These are phyloP conservation scores for Phyllotreta cruciferae DNA, from an alignment of 2,888 invertebrate species.

Conservation along the genomic window DNA sequence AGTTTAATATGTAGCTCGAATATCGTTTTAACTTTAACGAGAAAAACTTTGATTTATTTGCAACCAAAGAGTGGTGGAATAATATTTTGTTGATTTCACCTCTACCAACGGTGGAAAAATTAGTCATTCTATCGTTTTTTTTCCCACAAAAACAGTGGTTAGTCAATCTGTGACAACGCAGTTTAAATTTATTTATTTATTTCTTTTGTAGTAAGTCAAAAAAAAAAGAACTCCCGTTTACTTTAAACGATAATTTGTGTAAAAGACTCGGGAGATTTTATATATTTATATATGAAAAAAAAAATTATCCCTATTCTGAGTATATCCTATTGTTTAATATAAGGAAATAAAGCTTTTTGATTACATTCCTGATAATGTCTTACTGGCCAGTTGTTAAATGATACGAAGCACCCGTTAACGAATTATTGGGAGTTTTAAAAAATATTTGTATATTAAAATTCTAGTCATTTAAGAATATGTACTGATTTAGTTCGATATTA, in stretches of 20 bases:
- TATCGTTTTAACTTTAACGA: no score
- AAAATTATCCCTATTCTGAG: constrained; percentile 38
- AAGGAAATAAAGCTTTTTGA: constrained; percentile 30
- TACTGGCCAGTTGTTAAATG: constrained; percentile 45
- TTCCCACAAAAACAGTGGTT: constrained; percentile 40
- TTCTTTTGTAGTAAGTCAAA: constrained; percentile 32
- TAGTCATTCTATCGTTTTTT: constrained; percentile 48
- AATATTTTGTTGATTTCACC: constrained; percentile 20
- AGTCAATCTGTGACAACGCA: constrained; percentile 49
- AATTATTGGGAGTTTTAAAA: constrained; percentile 32
- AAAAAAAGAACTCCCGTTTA: constrained; percentile 13
- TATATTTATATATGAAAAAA: constrained; percentile 26
- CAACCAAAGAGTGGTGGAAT: constrained; percentile 39
- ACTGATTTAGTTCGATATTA: constrained; percentile 53
- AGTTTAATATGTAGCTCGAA: no score
- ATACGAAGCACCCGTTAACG: constrained; percentile 28
- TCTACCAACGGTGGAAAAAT: constrained; percentile 45
- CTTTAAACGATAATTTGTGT: constrained; percentile 15
- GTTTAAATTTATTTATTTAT: constrained; percentile 51
- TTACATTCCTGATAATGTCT: constrained; percentile 44
- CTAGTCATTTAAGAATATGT: constrained; percentile 59
- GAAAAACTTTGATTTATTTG: constrained; percentile 1
- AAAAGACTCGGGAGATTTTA: constrained; percentile 20
- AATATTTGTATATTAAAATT: constrained; percentile 53
- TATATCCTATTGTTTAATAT: constrained; percentile 39